Percentiles rank a stretch among this genome's conserved stretches.
These are phyloP conservation scores for Marronus borbonicus DNA, from an alignment of 2,888 invertebrate species.

Conservation along the genomic window DNA sequence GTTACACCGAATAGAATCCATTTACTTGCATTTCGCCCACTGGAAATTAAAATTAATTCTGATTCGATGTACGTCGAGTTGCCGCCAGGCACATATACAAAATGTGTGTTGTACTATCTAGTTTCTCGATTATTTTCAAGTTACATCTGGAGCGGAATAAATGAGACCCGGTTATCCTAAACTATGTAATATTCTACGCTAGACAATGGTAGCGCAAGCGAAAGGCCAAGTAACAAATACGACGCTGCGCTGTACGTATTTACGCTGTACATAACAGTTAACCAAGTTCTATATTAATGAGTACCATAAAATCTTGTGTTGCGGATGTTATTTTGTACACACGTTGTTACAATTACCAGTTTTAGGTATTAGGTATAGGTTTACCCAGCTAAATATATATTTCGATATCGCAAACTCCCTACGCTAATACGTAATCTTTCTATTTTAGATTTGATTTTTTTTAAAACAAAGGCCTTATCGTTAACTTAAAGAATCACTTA, in stretches of 20 bases:
- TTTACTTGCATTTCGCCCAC: neutral
- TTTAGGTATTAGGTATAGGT: neutral
- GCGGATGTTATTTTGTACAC: constrained; percentile 6
- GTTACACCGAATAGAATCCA: neutral
- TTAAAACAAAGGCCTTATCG: too few relatives aligned
- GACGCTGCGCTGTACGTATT: constrained; percentile 8
- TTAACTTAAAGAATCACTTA: too few relatives aligned
- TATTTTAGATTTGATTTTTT: too few relatives aligned
- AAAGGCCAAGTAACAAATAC: constrained; percentile 14
- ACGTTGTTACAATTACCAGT: neutral
- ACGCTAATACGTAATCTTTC: neutral
- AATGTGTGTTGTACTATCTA: constrained; percentile 22
- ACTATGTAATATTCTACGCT: constrained; percentile 35
- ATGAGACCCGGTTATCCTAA: constrained; percentile 37
- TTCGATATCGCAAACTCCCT: neutral
- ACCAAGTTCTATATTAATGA: constrained; percentile 43
- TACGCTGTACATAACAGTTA: constrained; percentile 21
- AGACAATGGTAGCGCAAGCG: neutral
- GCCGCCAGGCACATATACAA: constrained; percentile 15
- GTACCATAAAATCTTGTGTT: neutral
- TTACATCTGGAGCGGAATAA: constrained; percentile 45
- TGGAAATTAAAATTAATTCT: constrained; percentile 25
- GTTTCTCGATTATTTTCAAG: constrained; percentile 42
- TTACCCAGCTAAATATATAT: neutral
- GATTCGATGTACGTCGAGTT: constrained; percentile 20